Evolutionary conservation across 2,888 invertebrate genomes (phyloP), one percentile per base, ranked within the genome.

Genomic region (Gymnosoma rotundatum): DNA sequence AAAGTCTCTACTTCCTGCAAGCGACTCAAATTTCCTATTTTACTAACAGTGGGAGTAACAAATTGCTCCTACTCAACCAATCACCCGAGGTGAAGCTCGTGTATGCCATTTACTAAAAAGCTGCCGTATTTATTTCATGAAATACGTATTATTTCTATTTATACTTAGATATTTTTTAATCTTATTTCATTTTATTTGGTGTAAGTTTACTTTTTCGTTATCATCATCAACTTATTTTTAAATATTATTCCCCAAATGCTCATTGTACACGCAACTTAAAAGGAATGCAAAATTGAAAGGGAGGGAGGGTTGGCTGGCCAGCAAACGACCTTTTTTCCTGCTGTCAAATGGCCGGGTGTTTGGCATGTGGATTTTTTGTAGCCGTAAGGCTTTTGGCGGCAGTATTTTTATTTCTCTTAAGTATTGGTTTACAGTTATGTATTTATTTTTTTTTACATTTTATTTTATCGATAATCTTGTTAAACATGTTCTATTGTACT

Each of bases 211-310:
- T 2, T 61, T 38, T 36, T 54, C 45, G 45, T 63, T 70, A 20
- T 52, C 18, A 42, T 72, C 10, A 45, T 64, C 56, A 50, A 64
- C 32, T 69, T 58, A 64, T 70, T 75, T 63, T 66, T 21, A 58
- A 70, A 70, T 84, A 78, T 70, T 73, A 81, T 78, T 84, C 84
- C 84, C 84, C 66, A 84, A 84, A 84, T 84, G 78, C 64, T 78
- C 81, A 70, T 84, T 81, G 78, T 56, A 42, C 84, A 84, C 78
- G 84, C 81, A 84, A 80, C 9, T 45, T 21, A 6, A 32, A 8
- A 45, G 2, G 52, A 52, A 18, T 45, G 32, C 21, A 45, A 56
- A 70, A 78, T 45, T 54, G 80, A 21, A 69, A 54, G 36, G 25
- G 50, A 66, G 58, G 58, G n/a, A 42, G 42, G 14, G n/a, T 36